Base-by-base conservation (phyloP, 1,140 invertebrate species). In the Patella vulgata region DNA sequence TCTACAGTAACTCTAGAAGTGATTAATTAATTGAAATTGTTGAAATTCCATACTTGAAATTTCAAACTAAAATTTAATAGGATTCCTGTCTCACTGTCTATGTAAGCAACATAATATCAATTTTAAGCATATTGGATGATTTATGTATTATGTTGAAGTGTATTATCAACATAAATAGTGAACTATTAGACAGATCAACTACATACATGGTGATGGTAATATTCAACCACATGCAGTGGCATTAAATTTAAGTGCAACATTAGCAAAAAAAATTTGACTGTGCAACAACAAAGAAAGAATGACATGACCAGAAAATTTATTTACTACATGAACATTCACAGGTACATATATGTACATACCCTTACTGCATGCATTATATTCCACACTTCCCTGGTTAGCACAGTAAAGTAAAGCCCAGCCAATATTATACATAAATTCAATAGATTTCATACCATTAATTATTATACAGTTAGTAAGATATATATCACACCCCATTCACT, bases 351-450 rank as follows among this genome's bases (percentile, higher is more conserved):
- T n/a, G n/a, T 64, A 72, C 70, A 52, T 68, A 72, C 70, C 70
- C 66, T 69, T 55, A 60, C 59, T n/a, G 64, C 50, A 63, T 72
- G 66, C 46, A 72, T 55, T 31, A 69, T 60, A 39, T 72, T 68
- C 70, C 70, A 72, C 19, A 68, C 58, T 57, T 72, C 67, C 66
- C 59, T 71, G 46, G 39, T 48, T 47, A 50, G 19, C 43, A 59
- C 39, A 40, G 56, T 30, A 28, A 21, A 39, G 36, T 46, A 31
- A 54, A 30, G 51, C 33, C 46, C 3, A 43, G 17, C 28, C 30
- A 31, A 23, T 44, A 27, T 48, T 23, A 19, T 50, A 48, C 21
- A 46, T 42, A n/a, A n/a, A n/a, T n/a, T n/a, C n/a, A n/a, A n/a
- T n/a, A n/a, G 4, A 31, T 30, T 30, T 47, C 23, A 59, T 25